A percentile compares a stretch with the other conserved stretches of the same genome.
Conservation (phyloP, 2,113 vertebrate genomes). For the Abramis brama region DNA sequence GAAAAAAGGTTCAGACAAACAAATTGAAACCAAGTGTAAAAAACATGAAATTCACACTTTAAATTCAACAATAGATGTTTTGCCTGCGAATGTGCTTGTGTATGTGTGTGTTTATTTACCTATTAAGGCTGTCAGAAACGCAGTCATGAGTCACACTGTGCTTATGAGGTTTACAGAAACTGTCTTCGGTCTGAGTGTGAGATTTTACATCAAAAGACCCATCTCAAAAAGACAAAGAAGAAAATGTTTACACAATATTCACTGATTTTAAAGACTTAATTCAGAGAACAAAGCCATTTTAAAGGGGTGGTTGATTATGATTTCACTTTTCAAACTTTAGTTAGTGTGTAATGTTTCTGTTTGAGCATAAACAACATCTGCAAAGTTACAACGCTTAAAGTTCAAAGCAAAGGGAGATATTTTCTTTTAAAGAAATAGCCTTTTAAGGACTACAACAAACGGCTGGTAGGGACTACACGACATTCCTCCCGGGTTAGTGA, state of each 20-base stretch:
- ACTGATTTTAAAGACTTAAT: constrained; percentile 2
- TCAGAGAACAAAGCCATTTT: constrained; percentile 32
- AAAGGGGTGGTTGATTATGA: no score
- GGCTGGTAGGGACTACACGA: no score
- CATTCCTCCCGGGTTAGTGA: no score
- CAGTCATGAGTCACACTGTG: constrained; percentile 23
- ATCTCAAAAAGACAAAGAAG: constrained; percentile 31
- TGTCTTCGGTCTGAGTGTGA: constrained; percentile 36
- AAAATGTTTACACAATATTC: constrained; percentile 9
- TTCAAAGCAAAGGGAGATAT: no score
- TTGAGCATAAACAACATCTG: no score
- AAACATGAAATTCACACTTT: background rate
- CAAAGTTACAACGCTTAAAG: no score
- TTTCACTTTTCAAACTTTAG: no score
- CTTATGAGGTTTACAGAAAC: constrained; percentile 23
- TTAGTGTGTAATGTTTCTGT: no score
- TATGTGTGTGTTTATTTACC: constrained; percentile 27
- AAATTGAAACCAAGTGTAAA: background rate
- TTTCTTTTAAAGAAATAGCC: no score
- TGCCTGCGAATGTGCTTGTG: background rate
- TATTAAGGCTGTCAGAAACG: constrained; percentile 11
- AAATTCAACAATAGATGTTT: background rate
- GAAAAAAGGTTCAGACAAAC: background rate
- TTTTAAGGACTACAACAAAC: no score
- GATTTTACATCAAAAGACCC: constrained; percentile 17